Base-by-base conservation (phyloP, 2,797 vertebrate species). In the Remorina albescens region DNA sequence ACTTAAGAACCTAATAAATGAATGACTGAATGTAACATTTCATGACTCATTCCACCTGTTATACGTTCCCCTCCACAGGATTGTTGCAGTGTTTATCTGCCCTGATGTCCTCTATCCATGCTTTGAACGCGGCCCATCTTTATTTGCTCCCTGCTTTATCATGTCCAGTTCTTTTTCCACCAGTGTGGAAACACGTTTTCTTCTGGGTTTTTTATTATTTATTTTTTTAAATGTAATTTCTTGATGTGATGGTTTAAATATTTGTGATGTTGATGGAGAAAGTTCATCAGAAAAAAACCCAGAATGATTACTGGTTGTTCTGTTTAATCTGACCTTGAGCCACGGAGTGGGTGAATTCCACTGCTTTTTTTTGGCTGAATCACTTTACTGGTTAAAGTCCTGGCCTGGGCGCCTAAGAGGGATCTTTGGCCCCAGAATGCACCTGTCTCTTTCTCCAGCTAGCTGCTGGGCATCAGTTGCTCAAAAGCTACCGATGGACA, bases 401-500 rank as follows among this genome's bases (percentile, higher is more conserved):
- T 51, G 25, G 64, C 56, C 32, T 66, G 66, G 57, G 55, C 0
- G 12, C 41, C 59, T 80, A 59, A 36, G 34, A 74, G 59, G 63
- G 39, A 41, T 36, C 6, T 30, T 55, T 47, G 55, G 44, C 71
- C 71, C 88, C 81, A 88, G 81, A 88, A 86, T 89, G 75, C 81
- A 77, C 66, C 68, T 63, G 66, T 82, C 57, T 83, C 55, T 71
- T 71, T 62, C 71, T 84, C 70, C 64, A 66, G 42, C 66, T 76
- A 80, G 79, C 86, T 80, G 81, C 68, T 73, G 72, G 75, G 80
- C 74, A 71, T 87, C 81, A 67, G 58, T 76, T 67, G 50, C 57
- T 78, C 49, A 21, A 62, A 50, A 69, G 51, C 56, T 41, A 36
- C 46, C 12, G 60, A 44, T 67, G 36, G 66, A 56, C 76, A 74